A percentile compares a stretch with the other conserved stretches of the same genome.
These are phyloP conservation scores for Pyrocoelia pectoralis DNA, from an alignment of 2,888 invertebrate genomes.

Conservation along the genomic window DNA sequence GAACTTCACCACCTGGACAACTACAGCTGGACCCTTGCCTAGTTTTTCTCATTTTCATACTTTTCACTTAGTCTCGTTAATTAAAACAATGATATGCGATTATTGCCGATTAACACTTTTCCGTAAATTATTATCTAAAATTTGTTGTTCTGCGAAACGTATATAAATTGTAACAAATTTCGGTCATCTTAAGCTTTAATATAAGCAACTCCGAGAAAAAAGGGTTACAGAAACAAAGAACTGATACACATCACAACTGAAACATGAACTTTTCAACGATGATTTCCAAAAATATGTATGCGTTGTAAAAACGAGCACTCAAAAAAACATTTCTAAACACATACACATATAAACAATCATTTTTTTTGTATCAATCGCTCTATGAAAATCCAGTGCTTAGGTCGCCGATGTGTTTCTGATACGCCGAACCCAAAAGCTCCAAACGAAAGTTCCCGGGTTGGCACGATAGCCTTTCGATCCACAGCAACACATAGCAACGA, in stretches of 20 bases:
- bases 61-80: not conserved
- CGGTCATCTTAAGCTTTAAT: not conserved
- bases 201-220: not conserved
- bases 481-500: constrained; percentile 58
- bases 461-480: constrained; percentile 56
- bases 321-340: not conserved
- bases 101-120: constrained; percentile 7
- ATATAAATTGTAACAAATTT: not conserved
- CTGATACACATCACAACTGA: not conserved
- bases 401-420: constrained; percentile 43
- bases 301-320: not conserved
- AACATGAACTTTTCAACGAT: not conserved
- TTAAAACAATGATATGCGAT: constrained; percentile 12
- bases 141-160: not conserved
- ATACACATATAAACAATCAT: constrained; percentile 29
- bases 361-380: constrained; percentile 31
- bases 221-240: not conserved
- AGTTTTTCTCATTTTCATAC: constrained; percentile 20
- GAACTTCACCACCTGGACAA: constrained; percentile 55
- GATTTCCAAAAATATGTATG: not conserved
- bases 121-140: too few relatives aligned
- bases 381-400: constrained; percentile 31
- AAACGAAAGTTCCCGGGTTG: constrained; percentile 49
- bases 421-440: constrained; percentile 49
- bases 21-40: constrained; percentile 51